These are phyloP conservation scores for Lasioglossum albipes DNA, from an alignment of 1,140 invertebrate species.

Conservation along the genomic window DNA sequence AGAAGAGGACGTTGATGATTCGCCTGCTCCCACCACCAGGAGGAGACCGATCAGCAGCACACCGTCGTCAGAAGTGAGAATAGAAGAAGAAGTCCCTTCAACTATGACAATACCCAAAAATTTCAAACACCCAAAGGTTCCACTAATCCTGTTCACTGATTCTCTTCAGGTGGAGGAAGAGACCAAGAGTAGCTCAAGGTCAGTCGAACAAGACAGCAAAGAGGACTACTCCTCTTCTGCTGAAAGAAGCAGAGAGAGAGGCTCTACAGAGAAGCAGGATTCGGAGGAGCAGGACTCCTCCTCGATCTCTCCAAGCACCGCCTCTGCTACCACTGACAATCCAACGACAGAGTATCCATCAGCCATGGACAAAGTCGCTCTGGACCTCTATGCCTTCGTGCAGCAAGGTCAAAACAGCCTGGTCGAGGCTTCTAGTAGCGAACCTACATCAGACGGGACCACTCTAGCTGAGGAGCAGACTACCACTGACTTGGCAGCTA, in stretches of 20 bases:
- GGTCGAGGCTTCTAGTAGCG: conserved; percentile 75
- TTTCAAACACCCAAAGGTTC: too few species aligned
- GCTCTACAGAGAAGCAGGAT: conserved; percentile 46
- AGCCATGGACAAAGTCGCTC: conserved; percentile 89
- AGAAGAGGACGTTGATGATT: conserved; percentile 66
- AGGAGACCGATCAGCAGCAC: conserved; percentile 61
- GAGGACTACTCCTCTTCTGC: conserved; percentile 45
- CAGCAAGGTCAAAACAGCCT: conserved; percentile 87
- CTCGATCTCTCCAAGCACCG: conserved; percentile 39
- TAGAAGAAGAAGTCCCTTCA: too few species aligned
- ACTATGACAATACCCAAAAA: too few species aligned
- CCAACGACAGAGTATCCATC: conserved; percentile 81
- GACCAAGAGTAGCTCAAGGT: conserved; percentile 62
- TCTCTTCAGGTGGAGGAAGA: conserved; percentile 63
- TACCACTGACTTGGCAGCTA: conserved; percentile 82
- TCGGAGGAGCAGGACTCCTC: conserved; percentile 44
- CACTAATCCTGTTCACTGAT: not conserved
- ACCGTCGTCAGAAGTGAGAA: conserved; percentile 60
- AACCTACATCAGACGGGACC: conserved; percentile 71
- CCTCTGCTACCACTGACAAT: conserved; percentile 81
- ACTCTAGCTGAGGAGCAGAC: conserved; percentile 78
- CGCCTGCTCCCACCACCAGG: conserved; percentile 51
- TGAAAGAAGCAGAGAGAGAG: conserved; percentile 35
- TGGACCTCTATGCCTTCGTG: conserved; percentile 89
- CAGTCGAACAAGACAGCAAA: conserved; percentile 55